Conservation (phyloP, 2,113 vertebrate genomes). For the Alligator sinensis region DNA sequence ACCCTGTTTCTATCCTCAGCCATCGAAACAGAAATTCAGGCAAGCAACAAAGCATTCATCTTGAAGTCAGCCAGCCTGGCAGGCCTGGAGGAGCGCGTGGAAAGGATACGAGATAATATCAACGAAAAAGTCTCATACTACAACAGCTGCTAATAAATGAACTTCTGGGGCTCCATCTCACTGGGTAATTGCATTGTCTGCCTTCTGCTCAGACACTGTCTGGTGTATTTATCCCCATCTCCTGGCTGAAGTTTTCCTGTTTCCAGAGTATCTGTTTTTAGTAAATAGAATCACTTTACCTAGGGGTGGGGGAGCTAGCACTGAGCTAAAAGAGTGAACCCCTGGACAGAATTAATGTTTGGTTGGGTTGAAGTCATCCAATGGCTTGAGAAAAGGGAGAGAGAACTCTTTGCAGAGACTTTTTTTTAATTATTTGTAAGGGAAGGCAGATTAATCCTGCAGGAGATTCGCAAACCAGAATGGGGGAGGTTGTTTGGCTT, state of each 20-base stretch:
- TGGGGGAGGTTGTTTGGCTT: background rate
- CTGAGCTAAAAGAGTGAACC: background rate
- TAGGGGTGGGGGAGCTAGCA: background rate
- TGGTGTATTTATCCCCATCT: background rate
- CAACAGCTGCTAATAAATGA: conserved; percentile 75
- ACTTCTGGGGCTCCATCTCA: background rate
- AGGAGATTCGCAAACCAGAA: background rate
- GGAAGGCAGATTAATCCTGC: background rate
- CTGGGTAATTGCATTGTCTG: rapidly evolving
- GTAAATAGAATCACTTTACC: background rate
- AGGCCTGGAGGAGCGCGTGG: conserved; percentile 79
- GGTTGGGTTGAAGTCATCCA: background rate
- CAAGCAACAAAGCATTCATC: conserved; percentile 77
- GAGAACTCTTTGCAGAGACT: background rate
- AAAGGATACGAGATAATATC: conserved; percentile 79
- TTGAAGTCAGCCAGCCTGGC: conserved; percentile 75
- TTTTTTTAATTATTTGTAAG: background rate
- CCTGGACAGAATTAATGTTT: background rate
- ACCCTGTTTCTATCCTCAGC: conserved; percentile 70
- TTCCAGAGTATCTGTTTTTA: background rate
- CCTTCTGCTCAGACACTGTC: background rate
- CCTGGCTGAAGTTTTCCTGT: background rate
- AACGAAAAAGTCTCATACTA: conserved; percentile 67
- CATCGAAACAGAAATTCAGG: conserved; percentile 80
- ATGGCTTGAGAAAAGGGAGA: background rate